Percentiles rank a stretch among this genome's conserved stretches.
phyloP scores from a whole-genome alignment of 2,888 invertebrate species.

The Yponomeuta cagnagella region DNA sequence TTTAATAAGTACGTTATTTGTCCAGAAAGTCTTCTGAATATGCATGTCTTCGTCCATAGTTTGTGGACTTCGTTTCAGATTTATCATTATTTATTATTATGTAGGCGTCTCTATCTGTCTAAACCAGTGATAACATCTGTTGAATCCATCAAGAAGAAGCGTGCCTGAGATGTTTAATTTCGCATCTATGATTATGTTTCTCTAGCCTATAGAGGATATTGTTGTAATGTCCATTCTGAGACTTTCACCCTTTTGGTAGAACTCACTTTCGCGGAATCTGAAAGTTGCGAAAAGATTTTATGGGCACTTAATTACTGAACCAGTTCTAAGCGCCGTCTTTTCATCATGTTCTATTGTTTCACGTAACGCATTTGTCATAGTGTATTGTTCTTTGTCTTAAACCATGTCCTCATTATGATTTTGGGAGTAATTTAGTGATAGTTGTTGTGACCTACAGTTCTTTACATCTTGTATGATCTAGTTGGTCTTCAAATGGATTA shows the following conservation, averaged over 20 bases:
- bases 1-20: not conserved
- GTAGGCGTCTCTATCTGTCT: not conserved
- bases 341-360: constrained; percentile 6
- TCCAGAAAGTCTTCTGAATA: not conserved
- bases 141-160: not conserved
- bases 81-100: not conserved
- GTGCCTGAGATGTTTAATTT: constrained; percentile 6
- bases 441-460: not conserved
- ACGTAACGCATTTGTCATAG: constrained; percentile 6
- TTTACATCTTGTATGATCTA: not conserved
- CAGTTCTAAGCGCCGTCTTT: not conserved
- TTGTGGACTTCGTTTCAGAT: not conserved
- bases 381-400: constrained; percentile 3
- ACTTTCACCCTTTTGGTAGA: not conserved
- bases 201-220: not conserved
- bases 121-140: not conserved
- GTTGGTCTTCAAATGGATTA: not conserved
- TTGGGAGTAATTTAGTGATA: not conserved
- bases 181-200: not conserved
- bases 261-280: not conserved
- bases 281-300: not conserved
- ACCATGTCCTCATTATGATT: constrained; percentile 6
- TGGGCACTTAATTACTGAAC: not conserved
- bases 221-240: not conserved
- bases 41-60: not conserved